Base-by-base conservation (phyloP, 1,140 invertebrate species). In the Drosophila prosaltans region DNA sequence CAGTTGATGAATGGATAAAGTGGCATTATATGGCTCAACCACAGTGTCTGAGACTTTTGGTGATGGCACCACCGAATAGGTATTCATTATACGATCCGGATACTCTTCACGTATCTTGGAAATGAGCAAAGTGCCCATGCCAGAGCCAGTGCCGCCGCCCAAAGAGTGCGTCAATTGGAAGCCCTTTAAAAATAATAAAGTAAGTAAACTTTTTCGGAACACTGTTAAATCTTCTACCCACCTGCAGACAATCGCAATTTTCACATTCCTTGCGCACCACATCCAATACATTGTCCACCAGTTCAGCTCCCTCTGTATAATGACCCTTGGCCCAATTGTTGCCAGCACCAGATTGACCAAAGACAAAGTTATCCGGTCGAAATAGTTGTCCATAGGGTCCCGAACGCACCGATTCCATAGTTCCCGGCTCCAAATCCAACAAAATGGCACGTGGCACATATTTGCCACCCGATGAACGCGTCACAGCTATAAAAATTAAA, bases 51-150 rank as follows among this genome's bases (percentile, higher is more conserved):
- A 96, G 0, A 96, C 95, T 83, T 96, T 96, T 0, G 95, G 95
- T 24, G 95, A 95, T 28, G 95, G 95, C 79, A 96, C 94, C 70
- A 97, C 96, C 65, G 95, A 96, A 89, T 96, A 97, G 32, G 97
- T 97, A 92, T 96, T 96, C 96, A 97, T 97, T 66, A 97, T 97
- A 83, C 97, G 94, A 92, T 97, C 97, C 11, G 97, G 95, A 90
- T 96, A 96, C 90, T 96, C 95, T 82, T 96, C 96, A 28, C 95
- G 93, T 70, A 96, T 96, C 92, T 96, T 96, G 58, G 93, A 96
- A 82, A 97, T 95, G 30, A 97, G 93, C 24, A 97, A 92, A 1
- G 96, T 97, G 16, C 96, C 96, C 94, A 96, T 94, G 10, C 96
- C 96, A 30, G 96, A 96, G 1, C 97, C 97, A 72, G 97, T 97